Evolutionary conservation across 2,113 vertebrate species (phyloP).

Genomic region (Halichoerus grypus): DNA sequence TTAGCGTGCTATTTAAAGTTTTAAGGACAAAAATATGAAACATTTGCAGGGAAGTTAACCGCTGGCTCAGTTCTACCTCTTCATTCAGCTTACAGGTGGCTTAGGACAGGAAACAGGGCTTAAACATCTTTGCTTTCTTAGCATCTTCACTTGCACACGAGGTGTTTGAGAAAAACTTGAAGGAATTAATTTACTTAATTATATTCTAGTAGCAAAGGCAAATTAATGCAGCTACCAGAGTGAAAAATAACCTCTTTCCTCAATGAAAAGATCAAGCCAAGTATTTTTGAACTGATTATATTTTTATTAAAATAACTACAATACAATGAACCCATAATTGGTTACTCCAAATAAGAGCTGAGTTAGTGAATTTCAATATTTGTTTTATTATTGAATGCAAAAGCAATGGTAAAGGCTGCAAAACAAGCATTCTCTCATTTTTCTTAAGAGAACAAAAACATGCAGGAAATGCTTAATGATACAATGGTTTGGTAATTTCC

Average conservation of each 20-base stretch:
- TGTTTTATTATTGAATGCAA: conserved; percentile 76
- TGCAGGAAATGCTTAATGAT: conserved; percentile 65
- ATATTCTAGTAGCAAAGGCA: conserved; percentile 74
- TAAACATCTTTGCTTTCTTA: conserved; percentile 53
- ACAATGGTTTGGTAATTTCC: conserved; percentile 70
- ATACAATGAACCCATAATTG: conserved; percentile 69
- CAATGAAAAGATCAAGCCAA: conserved; percentile 77
- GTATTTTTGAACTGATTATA: conserved; percentile 71
- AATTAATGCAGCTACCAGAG: conserved; percentile 75
- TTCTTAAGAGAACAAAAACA: conserved; percentile 73
- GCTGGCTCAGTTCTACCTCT: background rate
- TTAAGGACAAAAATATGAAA: conserved; percentile 31
- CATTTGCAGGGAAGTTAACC: background rate
- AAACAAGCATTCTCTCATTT: conserved; percentile 67
- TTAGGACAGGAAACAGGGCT: background rate
- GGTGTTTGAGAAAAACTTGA: conserved; percentile 66
- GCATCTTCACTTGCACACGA: conserved; percentile 50
- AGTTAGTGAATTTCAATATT: conserved; percentile 74
- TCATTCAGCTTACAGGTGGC: background rate
- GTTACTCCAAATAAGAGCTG: conserved; percentile 75
- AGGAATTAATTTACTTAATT: conserved; percentile 79
- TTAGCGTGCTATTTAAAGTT: background rate
- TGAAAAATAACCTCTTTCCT: conserved; percentile 75
- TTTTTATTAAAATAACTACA: conserved; percentile 78
- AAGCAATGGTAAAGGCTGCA: conserved; percentile 61